Percentiles rank a stretch among this genome's conserved stretches.
These are phyloP conservation scores for Typhlichthys subterraneus DNA, from an alignment of 2,797 vertebrate species.

Conservation along the genomic window DNA sequence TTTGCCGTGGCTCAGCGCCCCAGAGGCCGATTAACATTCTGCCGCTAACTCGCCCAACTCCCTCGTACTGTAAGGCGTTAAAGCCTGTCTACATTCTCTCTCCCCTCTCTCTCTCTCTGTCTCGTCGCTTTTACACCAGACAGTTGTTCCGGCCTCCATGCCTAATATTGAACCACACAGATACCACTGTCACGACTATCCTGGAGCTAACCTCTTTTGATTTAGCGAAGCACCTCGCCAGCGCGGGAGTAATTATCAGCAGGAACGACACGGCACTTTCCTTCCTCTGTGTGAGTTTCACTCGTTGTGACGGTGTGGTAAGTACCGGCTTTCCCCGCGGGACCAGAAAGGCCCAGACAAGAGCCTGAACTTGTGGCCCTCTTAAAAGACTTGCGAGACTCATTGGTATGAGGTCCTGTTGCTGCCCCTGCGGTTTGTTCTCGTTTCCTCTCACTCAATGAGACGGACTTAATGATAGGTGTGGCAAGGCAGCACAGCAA, in stretches of 20 bases:
- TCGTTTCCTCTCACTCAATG: constrained; percentile 42
- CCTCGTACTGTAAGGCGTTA: constrained; percentile 55
- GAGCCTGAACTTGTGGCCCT: constrained; percentile 33
- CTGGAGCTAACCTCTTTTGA: constrained; percentile 44
- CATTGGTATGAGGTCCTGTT: constrained; percentile 36
- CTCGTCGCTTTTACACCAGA: constrained; percentile 3
- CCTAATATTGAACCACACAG: constrained; percentile 59
- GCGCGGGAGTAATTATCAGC: constrained; percentile 52
- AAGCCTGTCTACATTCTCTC: constrained; percentile 5
- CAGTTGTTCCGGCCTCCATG: constrained; percentile 40
- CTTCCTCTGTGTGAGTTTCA: constrained; percentile 31
- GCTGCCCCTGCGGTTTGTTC: constrained; percentile 23
- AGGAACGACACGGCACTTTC: constrained; percentile 33
- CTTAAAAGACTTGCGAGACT: constrained; percentile 39
- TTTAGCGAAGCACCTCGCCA: constrained; percentile 43
- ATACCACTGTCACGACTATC: constrained; percentile 48
- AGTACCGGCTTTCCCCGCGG: constrained; percentile 30
- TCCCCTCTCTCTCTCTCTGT: not conserved
- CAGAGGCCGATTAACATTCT: constrained; percentile 72
- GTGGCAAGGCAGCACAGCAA: constrained; percentile 37
- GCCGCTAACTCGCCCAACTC: constrained; percentile 55
- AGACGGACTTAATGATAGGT: constrained; percentile 63
- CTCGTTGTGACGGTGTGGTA: constrained; percentile 33
- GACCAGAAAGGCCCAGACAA: constrained; percentile 35
- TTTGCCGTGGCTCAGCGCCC: constrained; percentile 70